These are phyloP conservation scores for Bombylius discolor DNA, from an alignment of 2,888 invertebrate species.

Conservation along the genomic window DNA sequence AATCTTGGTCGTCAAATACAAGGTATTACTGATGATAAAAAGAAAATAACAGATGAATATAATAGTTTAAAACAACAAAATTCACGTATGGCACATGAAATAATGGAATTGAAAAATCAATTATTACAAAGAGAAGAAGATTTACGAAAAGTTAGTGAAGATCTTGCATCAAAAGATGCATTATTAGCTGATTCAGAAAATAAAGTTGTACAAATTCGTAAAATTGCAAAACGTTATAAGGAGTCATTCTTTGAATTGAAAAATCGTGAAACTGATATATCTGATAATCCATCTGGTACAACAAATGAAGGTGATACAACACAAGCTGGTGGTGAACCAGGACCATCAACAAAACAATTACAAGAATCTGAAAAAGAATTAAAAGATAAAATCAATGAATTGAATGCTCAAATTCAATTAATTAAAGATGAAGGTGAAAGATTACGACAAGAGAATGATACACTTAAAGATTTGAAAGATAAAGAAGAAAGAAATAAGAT, in stretches of 20 bases:
- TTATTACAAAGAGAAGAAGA: constrained; percentile 46
- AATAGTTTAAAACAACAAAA: constrained; percentile 44
- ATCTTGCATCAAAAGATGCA: constrained; percentile 51
- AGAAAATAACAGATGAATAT: constrained; percentile 51
- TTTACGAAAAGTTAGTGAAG: constrained; percentile 49
- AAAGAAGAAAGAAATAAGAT: constrained; percentile 53
- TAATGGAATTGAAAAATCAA: constrained; percentile 49
- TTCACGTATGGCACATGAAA: constrained; percentile 45
- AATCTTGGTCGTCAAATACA: constrained; percentile 47
- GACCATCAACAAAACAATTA: constrained; percentile 26
- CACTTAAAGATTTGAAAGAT: constrained; percentile 52
- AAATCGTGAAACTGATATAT: constrained; percentile 47
- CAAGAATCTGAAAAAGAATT: constrained; percentile 35
- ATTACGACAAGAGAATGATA: constrained; percentile 49
- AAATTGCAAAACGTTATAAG: constrained; percentile 88
- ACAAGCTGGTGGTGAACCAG: constrained; percentile 18
- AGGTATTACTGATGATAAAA: constrained; percentile 48
- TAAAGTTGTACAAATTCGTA: constrained; percentile 62
- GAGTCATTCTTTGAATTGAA: constrained; percentile 65
- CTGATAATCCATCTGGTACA: constrained; percentile 38
- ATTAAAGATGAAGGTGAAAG: constrained; percentile 42
- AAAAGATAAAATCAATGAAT: constrained; percentile 37
- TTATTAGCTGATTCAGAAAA: constrained; percentile 53
- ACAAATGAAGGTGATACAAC: constrained; percentile 38
- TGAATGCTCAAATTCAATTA: constrained; percentile 36